Percentiles rank a stretch among this genome's conserved stretches.
Conservation (phyloP, 2,888 invertebrate genomes). For the Heteromurus nitidus region DNA sequence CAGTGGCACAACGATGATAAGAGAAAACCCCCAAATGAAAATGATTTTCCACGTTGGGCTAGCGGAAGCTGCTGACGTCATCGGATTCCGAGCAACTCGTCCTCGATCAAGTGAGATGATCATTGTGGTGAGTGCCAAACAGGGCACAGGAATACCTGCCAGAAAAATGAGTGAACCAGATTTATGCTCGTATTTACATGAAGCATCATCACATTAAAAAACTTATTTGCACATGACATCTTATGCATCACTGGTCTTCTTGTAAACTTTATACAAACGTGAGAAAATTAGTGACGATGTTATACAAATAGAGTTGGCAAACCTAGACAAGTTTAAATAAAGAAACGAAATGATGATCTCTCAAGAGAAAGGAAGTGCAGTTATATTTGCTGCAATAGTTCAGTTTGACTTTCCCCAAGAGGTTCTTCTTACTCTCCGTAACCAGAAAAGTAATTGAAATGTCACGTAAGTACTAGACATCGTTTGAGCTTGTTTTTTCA, state of each 20-base stretch:
- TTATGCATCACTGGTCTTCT: no score
- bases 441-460: no score
- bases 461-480: no score
- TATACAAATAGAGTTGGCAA: background rate
- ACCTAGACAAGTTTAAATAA: background rate
- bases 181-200: no score
- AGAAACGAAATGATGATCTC: no score
- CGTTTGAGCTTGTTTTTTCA: no score
- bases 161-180: background rate
- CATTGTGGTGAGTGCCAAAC: constrained; percentile 67
- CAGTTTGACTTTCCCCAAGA: no score
- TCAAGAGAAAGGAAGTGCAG: no score
- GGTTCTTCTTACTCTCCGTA: no score
- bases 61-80: constrained; percentile 26
- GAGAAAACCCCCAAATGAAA: constrained; percentile 65
- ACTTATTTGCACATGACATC: no score
- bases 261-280: background rate
- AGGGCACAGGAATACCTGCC: constrained; percentile 57
- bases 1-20: constrained; percentile 63
- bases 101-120: constrained; percentile 67
- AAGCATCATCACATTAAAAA: background rate
- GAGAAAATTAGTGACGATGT: background rate
- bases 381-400: no score
- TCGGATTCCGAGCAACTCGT: constrained; percentile 64
- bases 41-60: constrained; percentile 62